phyloP scores from a whole-genome alignment of 2,888 invertebrate species.

The Drosophila greeni region DNA sequence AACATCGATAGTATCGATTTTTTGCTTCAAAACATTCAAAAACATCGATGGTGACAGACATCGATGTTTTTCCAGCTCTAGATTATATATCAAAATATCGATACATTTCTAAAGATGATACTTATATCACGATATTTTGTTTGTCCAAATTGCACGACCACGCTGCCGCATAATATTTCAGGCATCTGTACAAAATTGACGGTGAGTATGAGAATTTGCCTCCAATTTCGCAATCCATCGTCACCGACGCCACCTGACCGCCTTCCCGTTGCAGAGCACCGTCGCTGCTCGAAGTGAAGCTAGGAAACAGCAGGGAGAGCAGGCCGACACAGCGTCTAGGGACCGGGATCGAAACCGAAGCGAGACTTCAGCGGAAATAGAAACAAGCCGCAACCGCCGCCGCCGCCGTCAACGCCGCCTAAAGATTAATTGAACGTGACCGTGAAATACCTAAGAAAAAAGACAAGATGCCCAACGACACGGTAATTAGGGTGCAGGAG shows the following conservation, averaged over 20 bases:
- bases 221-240: conserved; percentile 15
- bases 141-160: conserved; percentile 20
- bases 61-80: too few species aligned
- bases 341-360: background rate
- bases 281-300: too few species aligned
- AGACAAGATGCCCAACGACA: conserved; percentile 74
- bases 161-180: conserved; percentile 32
- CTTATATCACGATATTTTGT: too few species aligned
- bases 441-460: background rate
- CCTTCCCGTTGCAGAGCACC: background rate
- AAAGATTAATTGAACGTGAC: conserved; percentile 1
- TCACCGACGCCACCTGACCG: background rate
- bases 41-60: too few species aligned
- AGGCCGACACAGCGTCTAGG: background rate
- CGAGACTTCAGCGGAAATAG: conserved; percentile 10
- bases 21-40: too few species aligned
- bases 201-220: conserved; percentile 17
- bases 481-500: conserved; percentile 82
- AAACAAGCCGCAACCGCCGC: conserved; percentile 2
- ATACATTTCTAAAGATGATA: too few species aligned
- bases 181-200: conserved; percentile 19
- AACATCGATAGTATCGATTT: too few species aligned
- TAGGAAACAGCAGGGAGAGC: conserved; percentile 1
- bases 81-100: too few species aligned
- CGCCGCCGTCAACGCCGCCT: conserved; percentile 8